Evolutionary conservation across 2,888 invertebrate species (phyloP).

Genomic region (Neoscelio sp.): DNA sequence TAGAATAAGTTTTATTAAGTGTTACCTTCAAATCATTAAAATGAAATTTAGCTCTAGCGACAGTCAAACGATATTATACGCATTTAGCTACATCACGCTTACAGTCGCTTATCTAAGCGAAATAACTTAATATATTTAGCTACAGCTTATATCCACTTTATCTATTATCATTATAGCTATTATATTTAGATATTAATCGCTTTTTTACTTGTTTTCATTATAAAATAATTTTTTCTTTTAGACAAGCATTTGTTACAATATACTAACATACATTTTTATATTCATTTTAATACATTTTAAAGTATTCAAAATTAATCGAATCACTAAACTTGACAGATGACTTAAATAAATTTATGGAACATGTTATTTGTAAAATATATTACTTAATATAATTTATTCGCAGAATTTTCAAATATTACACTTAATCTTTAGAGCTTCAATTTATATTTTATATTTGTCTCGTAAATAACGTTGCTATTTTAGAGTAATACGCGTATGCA

Average conservation of each 20-base stretch:
- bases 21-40: conserved; percentile 22
- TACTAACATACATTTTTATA: no score
- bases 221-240: no score
- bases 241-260: conserved; percentile 23
- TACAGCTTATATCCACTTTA: conserved; percentile 30
- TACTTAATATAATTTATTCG: no score
- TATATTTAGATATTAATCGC: conserved; percentile 25
- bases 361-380: no score
- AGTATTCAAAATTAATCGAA: no score
- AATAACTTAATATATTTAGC: conserved; percentile 59
- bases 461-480: conserved; percentile 42
- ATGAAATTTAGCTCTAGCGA: conserved; percentile 34
- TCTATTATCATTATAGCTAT: conserved; percentile 42
- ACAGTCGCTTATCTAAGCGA: conserved; percentile 56
- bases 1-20: neutral
- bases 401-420: conserved; percentile 1
- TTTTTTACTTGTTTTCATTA: conserved; percentile 21
- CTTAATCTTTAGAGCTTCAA: neutral
- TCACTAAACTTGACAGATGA: no score
- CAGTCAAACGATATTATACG: conserved; percentile 54
- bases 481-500: conserved; percentile 47
- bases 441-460: conserved; percentile 40
- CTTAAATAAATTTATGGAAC: no score
- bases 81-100: conserved; percentile 51
- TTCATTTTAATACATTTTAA: no score